These are phyloP conservation scores for Pteropus rufus DNA, from an alignment of 2,797 vertebrate species.

Conservation along the genomic window DNA sequence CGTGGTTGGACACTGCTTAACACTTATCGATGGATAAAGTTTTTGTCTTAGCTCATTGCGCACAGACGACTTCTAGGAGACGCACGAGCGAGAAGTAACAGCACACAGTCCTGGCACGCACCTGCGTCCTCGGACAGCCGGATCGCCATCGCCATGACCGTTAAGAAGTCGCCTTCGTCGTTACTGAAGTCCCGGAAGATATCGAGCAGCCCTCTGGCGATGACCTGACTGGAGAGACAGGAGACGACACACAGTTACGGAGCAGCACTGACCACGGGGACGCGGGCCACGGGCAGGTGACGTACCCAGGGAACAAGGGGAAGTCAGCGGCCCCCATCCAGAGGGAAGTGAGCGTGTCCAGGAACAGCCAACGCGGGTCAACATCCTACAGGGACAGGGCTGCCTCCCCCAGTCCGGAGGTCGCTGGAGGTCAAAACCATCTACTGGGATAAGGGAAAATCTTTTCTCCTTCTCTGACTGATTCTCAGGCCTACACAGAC, in stretches of 20 bases:
- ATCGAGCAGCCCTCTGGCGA: conserved; percentile 91
- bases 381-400: background rate
- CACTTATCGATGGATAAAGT: background rate
- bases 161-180: conserved; percentile 92
- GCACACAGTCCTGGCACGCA: conserved; percentile 63
- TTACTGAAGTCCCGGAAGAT: conserved; percentile 92
- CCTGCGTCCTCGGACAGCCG: conserved; percentile 95
- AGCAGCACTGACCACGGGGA: background rate
- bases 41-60: background rate
- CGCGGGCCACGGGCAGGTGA: background rate
- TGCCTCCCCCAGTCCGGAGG: background rate
- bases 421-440: background rate
- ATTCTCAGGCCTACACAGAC: background rate
- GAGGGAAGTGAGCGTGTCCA: background rate
- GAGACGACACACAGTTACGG: background rate
- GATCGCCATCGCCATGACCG: conserved; percentile 91
- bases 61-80: background rate
- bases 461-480: background rate
- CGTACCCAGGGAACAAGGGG: background rate
- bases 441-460: background rate
- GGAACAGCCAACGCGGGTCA: fast-evolving
- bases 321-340: background rate
- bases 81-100: background rate
- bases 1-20: background rate
- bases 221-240: conserved; percentile 86